A percentile compares a stretch with the other conserved stretches of the same genome.
These are phyloP conservation scores for Anastrepha obliqua DNA, from an alignment of 1,140 invertebrate genomes.

Conservation along the genomic window DNA sequence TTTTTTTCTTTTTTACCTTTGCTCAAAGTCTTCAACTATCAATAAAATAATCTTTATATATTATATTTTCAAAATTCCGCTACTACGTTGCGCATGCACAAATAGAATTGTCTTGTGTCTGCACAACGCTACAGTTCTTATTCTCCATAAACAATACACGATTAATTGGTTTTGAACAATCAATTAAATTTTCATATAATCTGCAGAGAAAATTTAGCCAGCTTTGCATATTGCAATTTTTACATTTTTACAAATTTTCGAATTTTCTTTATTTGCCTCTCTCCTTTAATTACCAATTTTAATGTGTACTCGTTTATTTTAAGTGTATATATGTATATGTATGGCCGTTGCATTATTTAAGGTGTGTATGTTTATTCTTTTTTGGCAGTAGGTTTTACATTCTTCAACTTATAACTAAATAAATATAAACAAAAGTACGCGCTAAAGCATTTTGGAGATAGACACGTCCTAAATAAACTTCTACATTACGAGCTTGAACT, in stretches of 20 bases:
- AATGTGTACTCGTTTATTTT: neutral
- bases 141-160: no score
- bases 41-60: no score
- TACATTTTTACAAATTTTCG: neutral
- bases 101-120: no score
- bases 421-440: slow-evolving; percentile 4
- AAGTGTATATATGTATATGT: neutral
- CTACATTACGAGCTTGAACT: neutral
- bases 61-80: no score
- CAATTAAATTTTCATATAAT: no score
- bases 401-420: neutral
- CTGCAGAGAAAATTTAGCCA: no score
- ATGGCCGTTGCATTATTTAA: neutral
- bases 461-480: neutral
- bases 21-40: no score
- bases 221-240: no score
- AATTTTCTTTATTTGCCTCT: neutral
- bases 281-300: neutral
- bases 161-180: no score
- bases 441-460: neutral
- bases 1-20: no score
- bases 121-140: no score
- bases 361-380: neutral
- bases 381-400: slow-evolving; percentile 16
- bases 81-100: no score